Evolutionary conservation across 2,797 vertebrate genomes (phyloP).

Genomic region (Lophura swinhoii): DNA sequence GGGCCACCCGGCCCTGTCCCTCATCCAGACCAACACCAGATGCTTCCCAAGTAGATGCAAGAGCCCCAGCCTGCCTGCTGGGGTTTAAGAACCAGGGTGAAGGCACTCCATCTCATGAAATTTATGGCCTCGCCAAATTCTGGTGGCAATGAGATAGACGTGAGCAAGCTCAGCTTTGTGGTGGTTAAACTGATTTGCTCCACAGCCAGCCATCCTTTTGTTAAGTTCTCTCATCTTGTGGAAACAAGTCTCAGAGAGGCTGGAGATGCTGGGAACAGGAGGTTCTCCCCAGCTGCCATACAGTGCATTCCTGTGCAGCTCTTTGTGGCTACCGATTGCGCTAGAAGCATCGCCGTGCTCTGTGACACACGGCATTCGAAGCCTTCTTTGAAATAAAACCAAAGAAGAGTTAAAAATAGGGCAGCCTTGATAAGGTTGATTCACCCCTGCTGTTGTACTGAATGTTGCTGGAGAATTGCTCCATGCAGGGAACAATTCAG

Average conservation of each 20-base stretch:
- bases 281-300: constrained; percentile 9
- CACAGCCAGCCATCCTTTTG: neutral
- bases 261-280: neutral
- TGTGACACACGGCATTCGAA: neutral
- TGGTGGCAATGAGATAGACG: neutral
- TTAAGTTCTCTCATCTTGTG: neutral
- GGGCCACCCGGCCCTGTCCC: neutral
- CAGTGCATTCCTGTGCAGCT: constrained; percentile 1
- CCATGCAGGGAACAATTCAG: constrained; percentile 4
- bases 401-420: constrained; percentile 20
- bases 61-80: neutral
- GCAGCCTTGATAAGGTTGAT: constrained; percentile 19
- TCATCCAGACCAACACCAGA: neutral
- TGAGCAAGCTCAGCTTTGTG: neutral
- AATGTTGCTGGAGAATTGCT: constrained; percentile 24
- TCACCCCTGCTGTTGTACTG: constrained; percentile 20
- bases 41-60: neutral
- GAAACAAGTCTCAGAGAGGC: constrained; percentile 3
- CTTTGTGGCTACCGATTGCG: neutral
- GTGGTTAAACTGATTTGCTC: neutral
- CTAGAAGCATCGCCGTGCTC: constrained; percentile 28
- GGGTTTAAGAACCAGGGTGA: neutral
- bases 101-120: neutral
- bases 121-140: neutral
- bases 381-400: constrained; percentile 2